Evolutionary conservation across 2,113 vertebrate genomes (phyloP).

Genomic region (Coregonus clupeaformis): DNA sequence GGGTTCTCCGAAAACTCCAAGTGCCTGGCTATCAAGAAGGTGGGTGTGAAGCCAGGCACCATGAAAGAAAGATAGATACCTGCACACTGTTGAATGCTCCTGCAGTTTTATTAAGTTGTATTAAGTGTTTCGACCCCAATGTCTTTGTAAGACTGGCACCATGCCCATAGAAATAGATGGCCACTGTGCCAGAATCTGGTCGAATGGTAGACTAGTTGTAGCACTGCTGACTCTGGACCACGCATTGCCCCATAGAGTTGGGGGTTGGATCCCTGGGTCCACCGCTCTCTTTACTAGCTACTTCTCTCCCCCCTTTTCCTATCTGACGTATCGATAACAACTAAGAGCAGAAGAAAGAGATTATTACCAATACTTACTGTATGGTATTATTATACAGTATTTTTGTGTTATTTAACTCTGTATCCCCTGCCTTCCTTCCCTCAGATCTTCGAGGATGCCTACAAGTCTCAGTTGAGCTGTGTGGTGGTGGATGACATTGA

Average conservation of each 20-base stretch:
- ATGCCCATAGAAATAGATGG: too few species aligned
- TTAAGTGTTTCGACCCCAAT: too few species aligned
- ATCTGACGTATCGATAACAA: background rate
- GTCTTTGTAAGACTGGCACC: too few species aligned
- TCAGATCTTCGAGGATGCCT: constrained; percentile 89
- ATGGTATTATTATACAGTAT: background rate
- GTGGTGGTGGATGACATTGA: constrained; percentile 91
- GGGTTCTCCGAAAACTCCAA: constrained; percentile 89
- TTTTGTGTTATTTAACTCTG: background rate
- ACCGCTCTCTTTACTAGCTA: background rate
- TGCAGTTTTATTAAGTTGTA: too few species aligned
- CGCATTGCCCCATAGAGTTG: too few species aligned
- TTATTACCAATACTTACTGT: background rate
- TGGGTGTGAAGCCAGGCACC: constrained; percentile 33
- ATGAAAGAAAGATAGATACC: too few species aligned
- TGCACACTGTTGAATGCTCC: too few species aligned
- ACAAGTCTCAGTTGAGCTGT: constrained; percentile 91
- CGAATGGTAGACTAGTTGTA: too few species aligned
- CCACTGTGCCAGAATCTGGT: too few species aligned
- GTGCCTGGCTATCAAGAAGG: constrained; percentile 93
- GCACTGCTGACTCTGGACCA: too few species aligned
- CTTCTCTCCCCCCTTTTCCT: background rate
- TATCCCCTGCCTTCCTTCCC: constrained; percentile 3
- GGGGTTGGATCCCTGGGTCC: too few species aligned
- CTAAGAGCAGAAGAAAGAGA: background rate